Percentiles rank a stretch among this genome's conserved stretches.
These are phyloP conservation scores for Forpus xanthops DNA, from an alignment of 2,797 vertebrate species.

Conservation along the genomic window DNA sequence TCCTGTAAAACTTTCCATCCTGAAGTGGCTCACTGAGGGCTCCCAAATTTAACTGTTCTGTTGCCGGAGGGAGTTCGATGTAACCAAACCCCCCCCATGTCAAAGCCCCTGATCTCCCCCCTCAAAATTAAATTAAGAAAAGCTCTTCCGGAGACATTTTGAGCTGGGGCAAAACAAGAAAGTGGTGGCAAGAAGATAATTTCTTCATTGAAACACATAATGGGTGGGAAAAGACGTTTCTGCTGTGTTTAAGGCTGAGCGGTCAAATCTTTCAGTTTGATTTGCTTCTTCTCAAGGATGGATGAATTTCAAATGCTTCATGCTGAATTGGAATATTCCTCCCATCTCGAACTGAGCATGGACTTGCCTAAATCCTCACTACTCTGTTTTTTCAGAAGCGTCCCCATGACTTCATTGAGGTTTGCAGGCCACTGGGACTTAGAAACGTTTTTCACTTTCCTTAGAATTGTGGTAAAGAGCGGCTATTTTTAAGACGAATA, in stretches of 20 bases:
- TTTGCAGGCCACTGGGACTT: background rate
- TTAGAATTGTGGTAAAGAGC: slow-evolving; percentile 42
- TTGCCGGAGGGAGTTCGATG: background rate
- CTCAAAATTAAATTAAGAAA: background rate
- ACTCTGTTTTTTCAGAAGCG: background rate
- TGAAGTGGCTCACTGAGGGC: background rate
- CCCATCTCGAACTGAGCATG: background rate
- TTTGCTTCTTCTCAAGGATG: background rate
- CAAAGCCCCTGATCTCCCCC: background rate
- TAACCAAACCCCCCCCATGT: background rate
- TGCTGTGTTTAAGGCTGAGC: background rate
- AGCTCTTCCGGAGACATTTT: background rate
- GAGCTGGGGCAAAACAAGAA: background rate
- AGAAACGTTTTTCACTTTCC: background rate
- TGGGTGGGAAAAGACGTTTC: accelerated
- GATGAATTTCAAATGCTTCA: background rate
- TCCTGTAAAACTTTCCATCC: background rate
- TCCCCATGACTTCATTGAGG: background rate
- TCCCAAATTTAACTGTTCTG: background rate
- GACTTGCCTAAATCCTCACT: background rate
- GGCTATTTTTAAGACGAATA: slow-evolving; percentile 26
- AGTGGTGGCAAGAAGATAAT: background rate
- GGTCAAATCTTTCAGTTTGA: background rate
- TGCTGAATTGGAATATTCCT: background rate
- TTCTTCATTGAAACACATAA: background rate